Conservation (phyloP, 2,888 invertebrate species). For the Erebia ligea region DNA sequence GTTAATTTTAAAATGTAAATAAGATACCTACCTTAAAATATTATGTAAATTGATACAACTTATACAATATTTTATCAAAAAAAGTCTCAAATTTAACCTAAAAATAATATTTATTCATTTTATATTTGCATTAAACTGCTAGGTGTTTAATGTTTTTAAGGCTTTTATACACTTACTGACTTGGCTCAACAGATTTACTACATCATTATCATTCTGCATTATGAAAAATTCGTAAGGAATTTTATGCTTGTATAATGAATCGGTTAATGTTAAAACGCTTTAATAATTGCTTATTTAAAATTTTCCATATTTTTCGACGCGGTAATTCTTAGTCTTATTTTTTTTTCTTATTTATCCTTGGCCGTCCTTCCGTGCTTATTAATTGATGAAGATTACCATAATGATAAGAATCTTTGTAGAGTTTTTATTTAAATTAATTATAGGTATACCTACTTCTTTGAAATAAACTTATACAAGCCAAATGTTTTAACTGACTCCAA, state of each 20-base stretch:
- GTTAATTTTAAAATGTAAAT: neutral
- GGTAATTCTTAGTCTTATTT: constrained; percentile 4
- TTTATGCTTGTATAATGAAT: neutral
- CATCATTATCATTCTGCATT: neutral
- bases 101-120: too few relatives aligned
- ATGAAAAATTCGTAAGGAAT: neutral
- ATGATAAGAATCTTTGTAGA: constrained; percentile 22
- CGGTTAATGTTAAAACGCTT: neutral
- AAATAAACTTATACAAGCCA: too few relatives aligned
- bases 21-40: too few relatives aligned
- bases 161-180: neutral
- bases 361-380: constrained; percentile 21
- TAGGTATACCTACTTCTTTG: too few relatives aligned
- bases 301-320: constrained; percentile 1
- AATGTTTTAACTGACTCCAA: too few relatives aligned
- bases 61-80: too few relatives aligned
- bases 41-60: too few relatives aligned
- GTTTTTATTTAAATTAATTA: neutral
- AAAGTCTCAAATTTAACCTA: too few relatives aligned
- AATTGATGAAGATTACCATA: constrained; percentile 32
- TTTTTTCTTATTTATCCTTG: constrained; percentile 14
- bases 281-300: neutral
- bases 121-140: too few relatives aligned
- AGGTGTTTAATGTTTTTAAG: neutral
- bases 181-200: neutral